Conservation (phyloP, 2,113 vertebrate species). For the Malurus alboscapulatus region DNA sequence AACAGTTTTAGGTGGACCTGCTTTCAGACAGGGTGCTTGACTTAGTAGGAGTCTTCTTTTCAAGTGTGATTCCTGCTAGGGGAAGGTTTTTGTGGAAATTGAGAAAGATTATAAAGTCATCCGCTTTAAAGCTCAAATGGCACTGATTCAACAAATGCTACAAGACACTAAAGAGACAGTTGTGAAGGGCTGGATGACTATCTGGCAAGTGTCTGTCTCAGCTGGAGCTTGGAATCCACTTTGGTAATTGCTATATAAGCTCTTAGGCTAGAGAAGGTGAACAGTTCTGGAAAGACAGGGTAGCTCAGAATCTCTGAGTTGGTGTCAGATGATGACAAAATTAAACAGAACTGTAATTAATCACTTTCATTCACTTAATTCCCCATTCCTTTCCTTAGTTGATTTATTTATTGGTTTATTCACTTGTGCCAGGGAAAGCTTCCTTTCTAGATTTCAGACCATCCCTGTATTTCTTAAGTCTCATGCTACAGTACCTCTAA, state of each 20-base stretch:
- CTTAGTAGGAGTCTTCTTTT: background rate
- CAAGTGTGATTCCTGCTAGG: background rate
- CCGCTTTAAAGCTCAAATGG: background rate
- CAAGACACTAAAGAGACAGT: background rate
- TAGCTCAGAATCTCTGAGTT: background rate
- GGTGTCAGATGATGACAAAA: slow-evolving; percentile 1
- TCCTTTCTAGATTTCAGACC: background rate
- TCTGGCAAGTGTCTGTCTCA: background rate
- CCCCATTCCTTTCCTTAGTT: background rate
- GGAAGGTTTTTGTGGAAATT: background rate
- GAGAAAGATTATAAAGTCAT: background rate
- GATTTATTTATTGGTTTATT: background rate
- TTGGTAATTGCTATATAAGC: background rate
- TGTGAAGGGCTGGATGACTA: background rate
- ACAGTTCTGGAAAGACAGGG: background rate
- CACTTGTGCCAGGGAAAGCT: background rate
- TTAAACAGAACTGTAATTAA: background rate
- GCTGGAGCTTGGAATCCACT: background rate
- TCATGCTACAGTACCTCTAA: background rate
- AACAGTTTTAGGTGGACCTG: background rate
- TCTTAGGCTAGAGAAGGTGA: background rate
- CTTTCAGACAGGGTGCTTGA: background rate
- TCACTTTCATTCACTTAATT: slow-evolving; percentile 1
- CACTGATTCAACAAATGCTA: background rate
- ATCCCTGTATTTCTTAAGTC: background rate